Evolutionary conservation across 2,113 vertebrate genomes (phyloP).

Genomic region (Tetrao urogallus): DNA sequence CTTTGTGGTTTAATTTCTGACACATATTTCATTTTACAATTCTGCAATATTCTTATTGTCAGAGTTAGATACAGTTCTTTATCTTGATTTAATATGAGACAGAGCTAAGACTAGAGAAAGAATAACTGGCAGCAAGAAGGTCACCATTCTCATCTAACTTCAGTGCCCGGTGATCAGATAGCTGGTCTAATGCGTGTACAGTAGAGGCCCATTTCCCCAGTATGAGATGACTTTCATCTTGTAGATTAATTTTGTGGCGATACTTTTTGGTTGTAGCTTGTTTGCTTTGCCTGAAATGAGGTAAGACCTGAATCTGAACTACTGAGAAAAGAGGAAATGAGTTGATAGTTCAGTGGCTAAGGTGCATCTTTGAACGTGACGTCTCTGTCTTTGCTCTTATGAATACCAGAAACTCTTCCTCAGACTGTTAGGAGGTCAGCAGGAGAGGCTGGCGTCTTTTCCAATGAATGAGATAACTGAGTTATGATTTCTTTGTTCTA

Average conservation of each 20-base stretch:
- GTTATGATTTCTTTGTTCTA: background rate
- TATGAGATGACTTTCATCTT: background rate
- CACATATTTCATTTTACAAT: background rate
- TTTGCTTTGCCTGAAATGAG: background rate
- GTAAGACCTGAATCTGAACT: background rate
- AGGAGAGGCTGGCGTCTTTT: background rate
- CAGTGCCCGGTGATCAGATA: background rate
- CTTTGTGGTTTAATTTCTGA: background rate
- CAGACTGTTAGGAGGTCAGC: background rate
- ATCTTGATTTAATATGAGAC: background rate
- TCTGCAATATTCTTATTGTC: background rate
- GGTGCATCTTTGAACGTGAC: background rate
- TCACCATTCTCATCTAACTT: background rate
- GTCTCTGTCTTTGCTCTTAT: background rate
- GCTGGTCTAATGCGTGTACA: background rate
- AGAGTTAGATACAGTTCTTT: background rate
- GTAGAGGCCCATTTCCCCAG: background rate
- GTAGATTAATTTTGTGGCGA: background rate
- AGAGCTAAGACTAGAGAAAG: background rate
- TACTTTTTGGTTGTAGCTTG: background rate
- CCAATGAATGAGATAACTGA: background rate
- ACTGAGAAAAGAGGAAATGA: background rate
- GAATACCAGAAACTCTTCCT: background rate
- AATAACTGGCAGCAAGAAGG: background rate
- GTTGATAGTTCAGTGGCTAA: background rate